A percentile compares a stretch with the other conserved stretches of the same genome.
Conservation (phyloP, 1,140 invertebrate species). For the Batillaria attramentaria region DNA sequence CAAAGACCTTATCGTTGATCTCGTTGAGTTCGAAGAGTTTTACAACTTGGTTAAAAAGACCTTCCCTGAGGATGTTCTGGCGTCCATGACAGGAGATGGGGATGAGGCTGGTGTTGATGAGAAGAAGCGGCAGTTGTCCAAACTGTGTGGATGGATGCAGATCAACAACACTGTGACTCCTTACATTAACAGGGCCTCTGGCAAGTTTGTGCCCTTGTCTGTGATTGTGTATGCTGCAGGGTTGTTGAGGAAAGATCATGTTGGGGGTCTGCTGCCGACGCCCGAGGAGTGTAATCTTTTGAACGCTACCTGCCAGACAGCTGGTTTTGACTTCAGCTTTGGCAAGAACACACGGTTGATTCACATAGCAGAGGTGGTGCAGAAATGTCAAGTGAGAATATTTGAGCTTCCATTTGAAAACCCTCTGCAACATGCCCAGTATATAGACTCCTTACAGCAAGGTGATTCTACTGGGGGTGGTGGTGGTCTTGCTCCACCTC, state of each 20-base stretch:
- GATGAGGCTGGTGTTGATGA: slow-evolving; percentile 8
- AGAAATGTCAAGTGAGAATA: slow-evolving; percentile 54
- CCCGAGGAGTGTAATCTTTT: slow-evolving; percentile 61
- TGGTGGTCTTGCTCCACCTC: slow-evolving; percentile 9
- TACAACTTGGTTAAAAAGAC: slow-evolving; percentile 77
- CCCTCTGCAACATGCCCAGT: slow-evolving; percentile 66
- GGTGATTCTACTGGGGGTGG: slow-evolving; percentile 11
- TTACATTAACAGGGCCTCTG: slow-evolving; percentile 81
- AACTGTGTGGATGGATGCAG: slow-evolving; percentile 88
- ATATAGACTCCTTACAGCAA: slow-evolving; percentile 50
- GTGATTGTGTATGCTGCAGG: slow-evolving; percentile 68
- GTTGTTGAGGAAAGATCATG: slow-evolving; percentile 49
- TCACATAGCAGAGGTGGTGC: slow-evolving; percentile 55
- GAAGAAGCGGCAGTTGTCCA: slow-evolving; percentile 36
- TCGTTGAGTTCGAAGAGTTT: slow-evolving; percentile 90
- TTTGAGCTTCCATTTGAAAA: slow-evolving; percentile 64
- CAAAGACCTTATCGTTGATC: slow-evolving; percentile 90
- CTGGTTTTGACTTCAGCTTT: slow-evolving; percentile 66
- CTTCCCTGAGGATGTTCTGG: slow-evolving; percentile 85
- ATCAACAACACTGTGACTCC: slow-evolving; percentile 96
- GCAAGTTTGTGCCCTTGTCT: slow-evolving; percentile 92
- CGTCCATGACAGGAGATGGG: slow-evolving; percentile 77
- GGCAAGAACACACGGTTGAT: slow-evolving; percentile 64
- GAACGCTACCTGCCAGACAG: slow-evolving; percentile 64
- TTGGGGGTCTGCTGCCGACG: slow-evolving; percentile 54